phyloP scores from a whole-genome alignment of 2,888 invertebrate genomes.

The Acleris literana region DNA sequence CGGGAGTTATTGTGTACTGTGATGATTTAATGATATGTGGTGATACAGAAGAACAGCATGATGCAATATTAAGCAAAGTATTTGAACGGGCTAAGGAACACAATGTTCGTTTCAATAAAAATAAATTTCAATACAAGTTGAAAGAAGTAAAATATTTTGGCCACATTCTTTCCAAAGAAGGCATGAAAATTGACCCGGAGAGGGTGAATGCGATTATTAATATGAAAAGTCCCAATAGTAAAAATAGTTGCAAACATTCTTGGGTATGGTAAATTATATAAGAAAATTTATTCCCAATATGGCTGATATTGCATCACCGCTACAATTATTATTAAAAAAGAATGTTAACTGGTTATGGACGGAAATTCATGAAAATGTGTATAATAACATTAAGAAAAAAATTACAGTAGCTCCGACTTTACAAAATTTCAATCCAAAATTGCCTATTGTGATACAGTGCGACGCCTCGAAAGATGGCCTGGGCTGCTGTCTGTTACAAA shows the following conservation, averaged over 20 bases:
- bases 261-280: constrained; percentile 41
- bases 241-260: constrained; percentile 41
- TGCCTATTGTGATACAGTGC: constrained; percentile 30
- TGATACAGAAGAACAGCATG: constrained; percentile 38
- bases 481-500: background rate
- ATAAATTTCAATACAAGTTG: background rate
- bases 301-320: constrained; percentile 28
- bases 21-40: constrained; percentile 52
- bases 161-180: constrained; percentile 32
- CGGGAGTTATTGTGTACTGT: constrained; percentile 51
- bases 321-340: constrained; percentile 36
- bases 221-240: constrained; percentile 39
- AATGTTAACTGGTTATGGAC: constrained; percentile 36
- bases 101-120: constrained; percentile 43
- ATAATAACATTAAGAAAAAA: constrained; percentile 33
- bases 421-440: constrained; percentile 34
- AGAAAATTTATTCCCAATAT: constrained; percentile 39
- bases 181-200: constrained; percentile 37
- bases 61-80: constrained; percentile 29
- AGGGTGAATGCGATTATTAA: constrained; percentile 36
- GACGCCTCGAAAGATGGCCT: constrained; percentile 37
- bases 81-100: constrained; percentile 34
- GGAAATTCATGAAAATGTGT: constrained; percentile 20
- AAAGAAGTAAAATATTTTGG: constrained; percentile 37
- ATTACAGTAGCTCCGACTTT: constrained; percentile 18